Evolutionary conservation across 2,797 vertebrate species (phyloP), one percentile per base, ranked within the genome.

Genomic region (Tenualosa thibaudeaui): DNA sequence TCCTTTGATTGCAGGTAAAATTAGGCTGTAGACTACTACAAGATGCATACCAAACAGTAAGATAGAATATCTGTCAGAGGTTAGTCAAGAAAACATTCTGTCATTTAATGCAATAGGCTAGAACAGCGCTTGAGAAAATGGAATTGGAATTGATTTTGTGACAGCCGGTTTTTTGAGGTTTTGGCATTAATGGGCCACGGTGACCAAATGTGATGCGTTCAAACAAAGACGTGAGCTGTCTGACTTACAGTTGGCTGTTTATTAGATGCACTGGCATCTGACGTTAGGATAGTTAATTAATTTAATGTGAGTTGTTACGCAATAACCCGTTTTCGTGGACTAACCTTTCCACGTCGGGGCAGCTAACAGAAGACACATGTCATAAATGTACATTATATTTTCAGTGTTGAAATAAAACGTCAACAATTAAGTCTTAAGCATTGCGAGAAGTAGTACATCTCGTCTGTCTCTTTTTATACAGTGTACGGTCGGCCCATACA

Each of bases 261-360:
- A 31, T 31, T 78, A 46, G 58, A 17, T 9, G 50, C 50, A 51
- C 37, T 75, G 15, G 2, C 17, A 19, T 22, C 15, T 43, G 37
- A 78, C 40, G 12, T 46, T 78, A 40, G 12, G 17, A 46, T 78
- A 31, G 62, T 75, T 75, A 46, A 78, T 78, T 46, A 10, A 46
- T 46, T 78, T 46, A 78, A 43, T 46, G 37, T 43, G 71, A 22
- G 71, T 78, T 78, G 68, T 75, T 78, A 71, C 9, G 40, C 71
- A 78, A 78, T 78, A 17, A 15, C 0, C 22, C 2, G 58, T 19
- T 78, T 78, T 78, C 15, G 37, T 40, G 40, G 71, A 78, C 71
- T 68, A 68, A 26, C 1, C n/a, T 68, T 68, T 15, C 65, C 12
- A 46, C 71, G 1, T 46, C 71, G 19, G 71, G 37, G 10, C n/a